phyloP scores from a whole-genome alignment of 2,888 invertebrate species.

The Euzophera pinguis region DNA sequence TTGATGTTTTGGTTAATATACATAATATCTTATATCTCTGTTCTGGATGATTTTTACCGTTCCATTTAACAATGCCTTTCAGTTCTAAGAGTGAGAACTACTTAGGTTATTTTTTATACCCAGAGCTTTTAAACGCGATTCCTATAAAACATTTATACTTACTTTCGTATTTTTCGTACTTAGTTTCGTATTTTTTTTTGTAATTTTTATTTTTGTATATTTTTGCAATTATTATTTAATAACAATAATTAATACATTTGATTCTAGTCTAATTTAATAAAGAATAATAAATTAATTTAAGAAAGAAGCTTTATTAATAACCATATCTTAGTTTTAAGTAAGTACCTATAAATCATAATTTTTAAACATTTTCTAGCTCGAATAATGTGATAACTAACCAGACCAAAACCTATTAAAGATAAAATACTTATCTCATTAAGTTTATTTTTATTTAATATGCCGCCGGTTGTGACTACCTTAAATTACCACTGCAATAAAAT shows the following conservation, averaged over 20 bases:
- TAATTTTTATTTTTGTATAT: not conserved
- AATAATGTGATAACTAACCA: not conserved
- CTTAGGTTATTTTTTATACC: too few species aligned
- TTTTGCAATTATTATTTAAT: not conserved
- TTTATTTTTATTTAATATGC: not conserved
- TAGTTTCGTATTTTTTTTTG: not conserved
- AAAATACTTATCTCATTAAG: too few species aligned
- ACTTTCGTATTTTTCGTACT: too few species aligned
- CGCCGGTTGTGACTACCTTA: not conserved
- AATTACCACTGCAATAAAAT: not conserved
- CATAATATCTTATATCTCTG: too few species aligned
- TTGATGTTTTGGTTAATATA: too few species aligned
- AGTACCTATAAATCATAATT: not conserved
- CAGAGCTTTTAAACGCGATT: too few species aligned
- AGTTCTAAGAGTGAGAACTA: too few species aligned
- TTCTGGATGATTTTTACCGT: too few species aligned
- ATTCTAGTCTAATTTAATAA: not conserved
- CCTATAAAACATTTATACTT: too few species aligned
- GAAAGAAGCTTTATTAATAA: not conserved
- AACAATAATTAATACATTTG: not conserved
- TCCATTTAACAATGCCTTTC: too few species aligned
- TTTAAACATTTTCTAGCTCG: not conserved
- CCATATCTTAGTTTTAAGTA: conserved; percentile 10
- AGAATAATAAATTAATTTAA: not conserved
- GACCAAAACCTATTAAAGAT: too few species aligned